Conservation (phyloP, 2,888 invertebrate species). For the Allacma fusca region DNA sequence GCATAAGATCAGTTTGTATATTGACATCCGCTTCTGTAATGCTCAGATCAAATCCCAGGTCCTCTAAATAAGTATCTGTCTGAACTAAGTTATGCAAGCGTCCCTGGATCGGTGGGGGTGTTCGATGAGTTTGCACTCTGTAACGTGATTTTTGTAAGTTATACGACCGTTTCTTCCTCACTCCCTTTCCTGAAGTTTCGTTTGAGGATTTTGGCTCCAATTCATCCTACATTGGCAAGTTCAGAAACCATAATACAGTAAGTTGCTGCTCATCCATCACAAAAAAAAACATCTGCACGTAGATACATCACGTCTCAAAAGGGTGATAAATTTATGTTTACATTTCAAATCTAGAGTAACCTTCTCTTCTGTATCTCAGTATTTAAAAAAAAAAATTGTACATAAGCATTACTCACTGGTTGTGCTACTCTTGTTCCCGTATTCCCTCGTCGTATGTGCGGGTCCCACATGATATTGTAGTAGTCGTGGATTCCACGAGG, state of each 20-base stretch:
- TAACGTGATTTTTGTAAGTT: constrained; percentile 20
- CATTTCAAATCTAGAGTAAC: background rate
- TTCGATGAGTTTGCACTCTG: constrained; percentile 1
- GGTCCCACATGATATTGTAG: constrained; percentile 61
- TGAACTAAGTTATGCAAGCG: constrained; percentile 86
- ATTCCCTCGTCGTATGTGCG: constrained; percentile 58
- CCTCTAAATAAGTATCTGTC: constrained; percentile 88
- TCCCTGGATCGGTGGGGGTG: constrained; percentile 80
- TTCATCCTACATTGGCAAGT: constrained; percentile 1
- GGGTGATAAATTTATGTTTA: background rate
- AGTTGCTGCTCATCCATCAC: background rate
- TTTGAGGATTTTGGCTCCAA: background rate
- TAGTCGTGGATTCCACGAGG: constrained; percentile 60
- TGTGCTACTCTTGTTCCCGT: constrained; percentile 40
- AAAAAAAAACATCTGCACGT: background rate
- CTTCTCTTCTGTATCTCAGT: background rate
- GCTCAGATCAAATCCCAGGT: constrained; percentile 64
- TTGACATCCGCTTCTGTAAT: constrained; percentile 53
- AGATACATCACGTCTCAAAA: background rate
- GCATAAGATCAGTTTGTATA: constrained; percentile 61
- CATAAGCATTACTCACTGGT: background rate
- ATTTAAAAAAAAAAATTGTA: background rate
- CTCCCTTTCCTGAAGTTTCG: constrained; percentile 19
- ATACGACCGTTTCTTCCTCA: constrained; percentile 33
- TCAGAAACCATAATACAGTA: background rate